These are phyloP conservation scores for Pelobates cultripes DNA, from an alignment of 2,797 vertebrate genomes.

Conservation along the genomic window DNA sequence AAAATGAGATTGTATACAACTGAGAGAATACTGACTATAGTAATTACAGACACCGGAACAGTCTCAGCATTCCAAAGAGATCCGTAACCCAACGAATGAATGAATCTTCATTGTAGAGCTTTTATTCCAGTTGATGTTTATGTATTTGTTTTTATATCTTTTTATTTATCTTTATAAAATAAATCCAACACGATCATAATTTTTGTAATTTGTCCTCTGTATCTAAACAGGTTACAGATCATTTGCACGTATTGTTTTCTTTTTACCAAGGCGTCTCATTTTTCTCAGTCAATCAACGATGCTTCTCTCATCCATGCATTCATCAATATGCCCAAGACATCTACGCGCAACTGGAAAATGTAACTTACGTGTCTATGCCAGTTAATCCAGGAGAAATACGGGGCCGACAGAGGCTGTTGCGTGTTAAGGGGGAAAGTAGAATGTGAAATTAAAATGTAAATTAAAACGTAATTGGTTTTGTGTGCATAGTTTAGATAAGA, in stretches of 20 bases:
- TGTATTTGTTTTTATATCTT: too few relatives aligned
- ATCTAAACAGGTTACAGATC: constrained; percentile 12
- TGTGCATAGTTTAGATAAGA: constrained; percentile 80
- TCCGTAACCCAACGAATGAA: too few relatives aligned
- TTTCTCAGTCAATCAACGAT: constrained; percentile 28
- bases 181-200: constrained; percentile 29
- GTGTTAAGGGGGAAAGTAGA: constrained; percentile 58
- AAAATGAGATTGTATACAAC: not conserved
- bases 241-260: constrained; percentile 47
- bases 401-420: constrained; percentile 61
- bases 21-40: not conserved
- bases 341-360: constrained; percentile 56
- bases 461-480: constrained; percentile 80
- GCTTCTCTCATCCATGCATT: constrained; percentile 8
- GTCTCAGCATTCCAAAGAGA: too few relatives aligned
- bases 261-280: not conserved
- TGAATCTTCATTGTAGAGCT: too few relatives aligned
- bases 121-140: too few relatives aligned
- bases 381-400: constrained; percentile 69
- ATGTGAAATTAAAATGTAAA: constrained; percentile 80
- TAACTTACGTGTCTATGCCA: constrained; percentile 46
- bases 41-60: too few relatives aligned
- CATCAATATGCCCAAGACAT: constrained; percentile 30
- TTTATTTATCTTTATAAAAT: too few relatives aligned
- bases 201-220: constrained; percentile 15